Evolutionary conservation across 2,888 invertebrate genomes (phyloP).

Genomic region (Harpalus rufipes): DNA sequence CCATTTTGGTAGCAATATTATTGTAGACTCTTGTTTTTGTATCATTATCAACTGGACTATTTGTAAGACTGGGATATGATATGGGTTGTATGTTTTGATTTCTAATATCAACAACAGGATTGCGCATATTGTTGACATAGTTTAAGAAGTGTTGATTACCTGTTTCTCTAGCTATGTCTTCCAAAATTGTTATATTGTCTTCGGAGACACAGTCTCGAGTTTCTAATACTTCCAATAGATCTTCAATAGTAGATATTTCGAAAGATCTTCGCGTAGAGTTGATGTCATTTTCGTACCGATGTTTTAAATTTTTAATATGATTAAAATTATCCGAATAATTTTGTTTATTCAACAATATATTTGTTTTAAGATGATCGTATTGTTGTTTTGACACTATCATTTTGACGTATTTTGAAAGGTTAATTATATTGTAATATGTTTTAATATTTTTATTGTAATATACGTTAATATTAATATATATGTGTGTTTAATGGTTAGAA

Average conservation of each 20-base stretch:
- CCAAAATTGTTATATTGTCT: constrained; percentile 68
- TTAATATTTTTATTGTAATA: not conserved
- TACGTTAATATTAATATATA: constrained; percentile 6
- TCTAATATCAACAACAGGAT: not conserved
- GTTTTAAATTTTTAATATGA: constrained; percentile 41
- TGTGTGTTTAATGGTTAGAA: not conserved
- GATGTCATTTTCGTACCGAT: constrained; percentile 68
- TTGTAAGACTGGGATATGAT: not conserved
- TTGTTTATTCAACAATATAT: not conserved
- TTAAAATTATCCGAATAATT: constrained; percentile 3
- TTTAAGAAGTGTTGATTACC: constrained; percentile 18
- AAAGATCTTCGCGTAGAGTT: constrained; percentile 70
- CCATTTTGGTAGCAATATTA: constrained; percentile 71
- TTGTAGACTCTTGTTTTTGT: constrained; percentile 68
- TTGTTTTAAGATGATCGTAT: constrained; percentile 28
- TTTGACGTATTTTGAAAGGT: not conserved
- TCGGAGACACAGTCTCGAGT: constrained; percentile 71
- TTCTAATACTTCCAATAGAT: constrained; percentile 71
- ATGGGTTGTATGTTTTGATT: not conserved
- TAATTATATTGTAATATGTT: not conserved
- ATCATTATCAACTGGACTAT: not conserved
- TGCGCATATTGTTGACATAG: constrained; percentile 2
- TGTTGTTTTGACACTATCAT: constrained; percentile 32
- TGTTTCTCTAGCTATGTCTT: constrained; percentile 68
- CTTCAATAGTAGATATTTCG: constrained; percentile 68